Conservation (phyloP, 2,113 vertebrate genomes). For the Trichechus manatus region DNA sequence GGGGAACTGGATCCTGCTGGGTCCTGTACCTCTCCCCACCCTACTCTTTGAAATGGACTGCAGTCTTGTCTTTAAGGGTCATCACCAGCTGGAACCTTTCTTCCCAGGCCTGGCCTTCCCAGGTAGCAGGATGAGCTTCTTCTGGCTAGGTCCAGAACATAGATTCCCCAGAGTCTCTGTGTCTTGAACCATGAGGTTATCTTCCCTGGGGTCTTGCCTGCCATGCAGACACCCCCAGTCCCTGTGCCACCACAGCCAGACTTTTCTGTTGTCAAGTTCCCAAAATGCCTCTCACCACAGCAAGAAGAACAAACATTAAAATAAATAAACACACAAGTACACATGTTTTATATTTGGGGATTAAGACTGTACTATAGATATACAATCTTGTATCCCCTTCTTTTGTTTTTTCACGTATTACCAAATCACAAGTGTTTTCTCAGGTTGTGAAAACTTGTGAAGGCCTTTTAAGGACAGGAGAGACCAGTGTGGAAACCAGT, state of each 20-base stretch:
- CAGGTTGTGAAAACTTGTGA: conserved; percentile 11
- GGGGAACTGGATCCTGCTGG: neutral
- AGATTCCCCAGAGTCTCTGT: neutral
- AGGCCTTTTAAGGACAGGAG: conserved; percentile 25
- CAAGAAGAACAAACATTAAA: neutral
- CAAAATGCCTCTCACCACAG: conserved; percentile 2
- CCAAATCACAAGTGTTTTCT: conserved; percentile 21
- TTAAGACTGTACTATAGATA: neutral
- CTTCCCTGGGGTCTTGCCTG: neutral
- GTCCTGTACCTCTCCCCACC: neutral
- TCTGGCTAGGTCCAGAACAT: neutral
- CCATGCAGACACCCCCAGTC: neutral
- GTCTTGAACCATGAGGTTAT: neutral
- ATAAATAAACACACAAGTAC: neutral
- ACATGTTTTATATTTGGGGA: neutral
- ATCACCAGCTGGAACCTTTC: neutral
- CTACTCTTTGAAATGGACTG: neutral
- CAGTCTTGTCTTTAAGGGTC: neutral
- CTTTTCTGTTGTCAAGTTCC: neutral
- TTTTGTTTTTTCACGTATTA: neutral
- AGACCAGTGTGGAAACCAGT: neutral
- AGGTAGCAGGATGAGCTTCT: neutral
- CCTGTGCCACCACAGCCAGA: neutral
- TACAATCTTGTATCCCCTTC: neutral
- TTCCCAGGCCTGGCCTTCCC: neutral